Base-by-base conservation (phyloP, 2,113 vertebrate species). In the Grammomys dolichurus region DNA sequence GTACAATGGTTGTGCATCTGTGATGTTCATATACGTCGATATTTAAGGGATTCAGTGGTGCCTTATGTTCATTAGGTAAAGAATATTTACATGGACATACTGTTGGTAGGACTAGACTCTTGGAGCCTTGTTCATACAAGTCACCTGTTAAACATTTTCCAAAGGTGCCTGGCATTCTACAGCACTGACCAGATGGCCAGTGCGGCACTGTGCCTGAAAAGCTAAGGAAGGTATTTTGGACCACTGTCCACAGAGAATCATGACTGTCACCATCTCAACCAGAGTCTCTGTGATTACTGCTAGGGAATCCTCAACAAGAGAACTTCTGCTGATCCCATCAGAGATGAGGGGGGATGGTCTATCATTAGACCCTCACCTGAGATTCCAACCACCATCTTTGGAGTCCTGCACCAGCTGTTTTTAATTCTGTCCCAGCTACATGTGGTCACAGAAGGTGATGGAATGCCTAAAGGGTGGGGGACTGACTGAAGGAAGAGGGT, bases 161-260 rank as follows among this genome's bases (percentile, higher is more conserved):
- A 4, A 3, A 40, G 2, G 31, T 0, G n/a, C 14, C 40, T 3
- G 7, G 48, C 16, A 5, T 40, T 0, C 16, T 40, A 13, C 2
- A 22, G 48, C 31, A 10, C 20, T 0, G 3, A 2, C 9, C 0
- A 13, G 63, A 48, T 6, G 0, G 20, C 2, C 11, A 0, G 8
- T 2, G 17, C 2, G 1, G 26, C 12, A 2, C 0, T 24, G 10
- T 14, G 28, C 3, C 40, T 7, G 13, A 6, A 7, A 24, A 24
- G 24, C 19, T 24, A 22, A 10, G 40, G 26, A 51, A 72, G 67
- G 69, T 40, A 36, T n/a, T 40, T 14, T 56, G 2, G 22, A 40
- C 22, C 11, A 1, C 1, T 33, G 63, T 48, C 84, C 48, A 72
- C 20, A 14, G 51, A 8, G 69, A 2, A 73, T 17, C 36, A 40